Base-by-base conservation (phyloP, 2,888 invertebrate species). In the Hartigia nigra region DNA sequence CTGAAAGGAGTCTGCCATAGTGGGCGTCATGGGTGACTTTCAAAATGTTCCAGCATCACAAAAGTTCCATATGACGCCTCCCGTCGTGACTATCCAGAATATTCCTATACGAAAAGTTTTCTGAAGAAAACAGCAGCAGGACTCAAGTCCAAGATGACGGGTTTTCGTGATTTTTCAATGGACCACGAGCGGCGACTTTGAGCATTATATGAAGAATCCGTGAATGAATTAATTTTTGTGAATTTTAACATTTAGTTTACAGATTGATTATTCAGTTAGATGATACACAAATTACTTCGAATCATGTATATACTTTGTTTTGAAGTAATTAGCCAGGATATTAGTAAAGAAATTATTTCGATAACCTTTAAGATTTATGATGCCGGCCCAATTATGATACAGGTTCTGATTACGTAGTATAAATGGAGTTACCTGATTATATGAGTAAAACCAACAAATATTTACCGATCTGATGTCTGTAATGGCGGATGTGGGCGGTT, bases 401-500 rank as follows among this genome's bases (percentile, higher is more conserved):
- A 37, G 81, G 72, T 32, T 79, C 76, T 76, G 84, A 85, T 86
- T 80, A 81, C 79, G 82, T 74, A 78, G 82, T 82, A 82, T 84
- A 87, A 85, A 83, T 75, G 80, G 70, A 77, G 77, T 78, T 82
- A 84, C 75, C 81, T 80, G 81, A 82, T 78, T 82, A 82, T 82
- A 80, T 75, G 80, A 82, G 76, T 81, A 85, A 86, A 87, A 83
- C 82, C 81, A 83, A 86, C 81, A 84, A 86, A 85, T 81, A 81
- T 80, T 77, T 76, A 75, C 76, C 78, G 83, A 86, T 86, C 82
- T 79, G 80, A 81, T 83, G 83, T 77, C 77, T 72, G 79, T 55
- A 79, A 74, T 77, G 82, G 82, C 86, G 86, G 86, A 86, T 86
- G 86, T 86, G 86, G 86, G 86, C 86, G 86, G 85, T 84, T 77